Evolutionary conservation across 1,140 invertebrate genomes (phyloP).

Genomic region (Thalassaphorura encarpata): DNA sequence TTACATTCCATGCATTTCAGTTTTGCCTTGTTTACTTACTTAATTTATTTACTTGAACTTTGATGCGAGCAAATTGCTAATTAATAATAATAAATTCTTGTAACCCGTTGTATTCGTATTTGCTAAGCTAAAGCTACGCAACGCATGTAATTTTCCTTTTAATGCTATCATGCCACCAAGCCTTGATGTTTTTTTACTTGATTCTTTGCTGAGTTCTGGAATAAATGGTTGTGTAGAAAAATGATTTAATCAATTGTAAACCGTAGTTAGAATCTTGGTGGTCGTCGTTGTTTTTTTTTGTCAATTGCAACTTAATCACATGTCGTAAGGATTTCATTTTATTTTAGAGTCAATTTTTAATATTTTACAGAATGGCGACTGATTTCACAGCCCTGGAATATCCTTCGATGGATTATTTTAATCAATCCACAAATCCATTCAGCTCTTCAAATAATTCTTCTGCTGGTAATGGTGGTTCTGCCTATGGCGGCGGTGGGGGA

Average conservation of each 20-base stretch:
- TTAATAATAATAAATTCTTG: no score
- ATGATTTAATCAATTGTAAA: neutral
- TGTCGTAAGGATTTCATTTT: neutral
- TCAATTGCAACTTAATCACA: neutral
- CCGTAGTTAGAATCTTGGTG: neutral
- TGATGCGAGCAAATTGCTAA: no score
- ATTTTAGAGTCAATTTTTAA: no score
- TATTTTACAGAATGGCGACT: neutral
- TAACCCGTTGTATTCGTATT: no score
- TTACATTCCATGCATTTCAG: no score
- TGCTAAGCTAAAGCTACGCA: no score
- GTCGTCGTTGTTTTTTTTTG: neutral
- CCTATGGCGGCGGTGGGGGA: neutral
- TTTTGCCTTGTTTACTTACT: no score
- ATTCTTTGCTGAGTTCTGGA: neutral
- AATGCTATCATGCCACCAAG: no score
- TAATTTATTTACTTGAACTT: no score
- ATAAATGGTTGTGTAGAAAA: neutral
- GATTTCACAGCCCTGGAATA: slow-evolving; percentile 5
- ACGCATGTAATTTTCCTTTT: no score
- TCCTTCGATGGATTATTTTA: slow-evolving; percentile 10
- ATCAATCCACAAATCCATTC: neutral
- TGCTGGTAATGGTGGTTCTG: no score
- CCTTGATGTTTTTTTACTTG: no score
- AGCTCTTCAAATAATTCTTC: neutral